Percentiles rank a stretch among this genome's conserved stretches.
phyloP scores from a whole-genome alignment of 2,113 vertebrate genomes.

The Lasiurus borealis region DNA sequence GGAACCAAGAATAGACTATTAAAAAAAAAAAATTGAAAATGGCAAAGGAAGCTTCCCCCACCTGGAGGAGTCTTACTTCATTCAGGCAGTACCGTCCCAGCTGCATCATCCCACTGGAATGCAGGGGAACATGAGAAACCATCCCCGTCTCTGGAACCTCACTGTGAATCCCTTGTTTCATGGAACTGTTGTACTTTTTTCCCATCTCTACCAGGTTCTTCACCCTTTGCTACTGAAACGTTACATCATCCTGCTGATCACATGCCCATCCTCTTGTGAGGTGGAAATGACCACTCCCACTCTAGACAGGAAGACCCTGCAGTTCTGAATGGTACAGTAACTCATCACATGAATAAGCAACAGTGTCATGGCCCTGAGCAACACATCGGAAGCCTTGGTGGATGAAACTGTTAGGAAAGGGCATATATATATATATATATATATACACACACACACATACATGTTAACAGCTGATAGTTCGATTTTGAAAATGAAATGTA shows the following conservation, averaged over 20 bases:
- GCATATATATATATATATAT: too few relatives aligned
- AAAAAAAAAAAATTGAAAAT: background rate
- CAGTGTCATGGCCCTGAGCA: background rate
- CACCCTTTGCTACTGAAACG: background rate
- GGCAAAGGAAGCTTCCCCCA: background rate
- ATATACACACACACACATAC: too few relatives aligned
- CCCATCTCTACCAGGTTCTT: background rate
- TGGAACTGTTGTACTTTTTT: background rate
- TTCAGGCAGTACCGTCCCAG: background rate
- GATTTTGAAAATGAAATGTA: too few relatives aligned
- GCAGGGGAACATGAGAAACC: background rate
- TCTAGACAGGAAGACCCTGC: background rate
- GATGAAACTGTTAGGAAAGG: too few relatives aligned
- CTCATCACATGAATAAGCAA: background rate
- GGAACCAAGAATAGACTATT: background rate
- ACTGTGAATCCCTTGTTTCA: background rate
- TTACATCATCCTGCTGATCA: background rate
- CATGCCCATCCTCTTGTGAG: background rate
- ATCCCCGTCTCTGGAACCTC: background rate
- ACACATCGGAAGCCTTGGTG: background rate
- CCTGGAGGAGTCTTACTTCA: background rate
- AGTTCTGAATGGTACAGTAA: background rate
- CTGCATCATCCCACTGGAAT: too few relatives aligned
- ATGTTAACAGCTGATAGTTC: too few relatives aligned
- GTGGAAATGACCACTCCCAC: background rate